A percentile compares a stretch with the other conserved stretches of the same genome.
These are phyloP conservation scores for Mnemiopsis leidyi DNA, from an alignment of 37 sponge, comb jelly and placozoan species.

Conservation along the genomic window DNA sequence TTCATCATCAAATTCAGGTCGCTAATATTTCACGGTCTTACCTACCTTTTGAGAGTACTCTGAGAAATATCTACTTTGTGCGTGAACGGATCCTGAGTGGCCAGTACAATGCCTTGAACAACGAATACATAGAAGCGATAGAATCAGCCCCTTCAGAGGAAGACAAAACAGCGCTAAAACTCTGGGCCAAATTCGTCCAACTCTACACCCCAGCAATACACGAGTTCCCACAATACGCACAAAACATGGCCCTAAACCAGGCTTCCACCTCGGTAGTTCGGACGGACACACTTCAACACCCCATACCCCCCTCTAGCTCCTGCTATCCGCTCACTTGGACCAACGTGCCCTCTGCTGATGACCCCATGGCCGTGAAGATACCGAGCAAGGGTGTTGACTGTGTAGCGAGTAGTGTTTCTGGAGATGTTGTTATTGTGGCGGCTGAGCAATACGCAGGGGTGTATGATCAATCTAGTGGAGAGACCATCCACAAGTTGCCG, in stretches of 20 bases:
- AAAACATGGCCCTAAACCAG: slow-evolving; percentile 32
- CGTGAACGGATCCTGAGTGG: not conserved
- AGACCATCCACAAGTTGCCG: not conserved
- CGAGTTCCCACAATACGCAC: not conserved
- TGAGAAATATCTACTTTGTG: slow-evolving; percentile 55
- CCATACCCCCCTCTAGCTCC: not conserved
- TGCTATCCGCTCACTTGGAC: slow-evolving; percentile 22
- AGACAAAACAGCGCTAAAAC: not conserved
- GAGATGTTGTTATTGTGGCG: slow-evolving; percentile 22
- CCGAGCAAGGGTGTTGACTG: not conserved
- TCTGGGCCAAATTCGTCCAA: slow-evolving; percentile 47
- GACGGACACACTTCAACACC: not conserved
- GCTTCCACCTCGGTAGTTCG: slow-evolving; percentile 5
- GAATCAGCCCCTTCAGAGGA: not conserved
- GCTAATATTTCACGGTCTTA: not conserved
- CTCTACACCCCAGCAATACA: slow-evolving; percentile 12
- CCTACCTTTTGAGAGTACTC: not conserved
- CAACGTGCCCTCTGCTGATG: slow-evolving; percentile 28
- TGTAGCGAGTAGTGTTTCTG: not conserved
- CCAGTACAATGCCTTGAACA: not conserved
- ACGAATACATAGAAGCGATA: slow-evolving; percentile 2
- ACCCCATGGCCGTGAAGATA: slow-evolving; percentile 18
- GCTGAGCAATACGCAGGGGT: not conserved
- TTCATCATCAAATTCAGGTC: not conserved
- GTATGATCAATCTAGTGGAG: not conserved